A percentile compares a stretch with the other conserved stretches of the same genome.
These are phyloP conservation scores for Mythimna pallens DNA, from an alignment of 2,888 invertebrate genomes.

Conservation along the genomic window DNA sequence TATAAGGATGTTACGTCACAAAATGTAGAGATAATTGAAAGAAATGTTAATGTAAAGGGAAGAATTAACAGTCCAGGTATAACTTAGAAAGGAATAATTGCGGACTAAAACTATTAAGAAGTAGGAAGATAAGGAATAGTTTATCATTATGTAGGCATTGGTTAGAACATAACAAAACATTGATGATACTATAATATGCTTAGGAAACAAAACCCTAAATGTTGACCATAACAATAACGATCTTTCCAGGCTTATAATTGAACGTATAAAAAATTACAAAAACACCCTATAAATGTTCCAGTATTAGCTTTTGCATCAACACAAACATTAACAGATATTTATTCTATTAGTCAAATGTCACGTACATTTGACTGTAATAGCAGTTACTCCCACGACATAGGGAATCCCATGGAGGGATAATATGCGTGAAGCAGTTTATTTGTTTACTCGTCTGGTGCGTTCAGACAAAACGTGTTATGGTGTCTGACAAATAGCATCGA, in stretches of 20 bases:
- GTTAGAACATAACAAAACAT: not conserved
- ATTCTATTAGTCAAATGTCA: conserved; percentile 10
- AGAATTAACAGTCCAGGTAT: not conserved
- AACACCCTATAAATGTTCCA: not conserved
- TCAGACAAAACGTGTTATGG: conserved; percentile 18
- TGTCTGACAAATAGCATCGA: conserved; percentile 1
- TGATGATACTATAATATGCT: not conserved
- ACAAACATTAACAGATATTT: conserved; percentile 33
- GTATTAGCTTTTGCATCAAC: conserved; percentile 1
- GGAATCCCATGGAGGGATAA: conserved; percentile 43
- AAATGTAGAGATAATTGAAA: not conserved
- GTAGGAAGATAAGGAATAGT: not conserved
- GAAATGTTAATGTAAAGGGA: not conserved
- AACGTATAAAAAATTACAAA: not conserved
- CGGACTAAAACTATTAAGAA: not conserved
- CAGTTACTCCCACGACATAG: conserved; percentile 27
- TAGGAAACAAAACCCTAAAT: too few species aligned
- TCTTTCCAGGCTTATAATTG: not conserved
- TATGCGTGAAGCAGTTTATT: conserved; percentile 35
- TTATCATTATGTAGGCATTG: not conserved
- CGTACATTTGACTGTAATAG: conserved; percentile 40
- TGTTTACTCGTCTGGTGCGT: conserved; percentile 26
- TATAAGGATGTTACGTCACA: not conserved
- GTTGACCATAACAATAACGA: not conserved
- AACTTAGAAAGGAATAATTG: not conserved